Evolutionary conservation across 92 coral and sea anemone species (phyloP).

Genomic region (Metridium senile): DNA sequence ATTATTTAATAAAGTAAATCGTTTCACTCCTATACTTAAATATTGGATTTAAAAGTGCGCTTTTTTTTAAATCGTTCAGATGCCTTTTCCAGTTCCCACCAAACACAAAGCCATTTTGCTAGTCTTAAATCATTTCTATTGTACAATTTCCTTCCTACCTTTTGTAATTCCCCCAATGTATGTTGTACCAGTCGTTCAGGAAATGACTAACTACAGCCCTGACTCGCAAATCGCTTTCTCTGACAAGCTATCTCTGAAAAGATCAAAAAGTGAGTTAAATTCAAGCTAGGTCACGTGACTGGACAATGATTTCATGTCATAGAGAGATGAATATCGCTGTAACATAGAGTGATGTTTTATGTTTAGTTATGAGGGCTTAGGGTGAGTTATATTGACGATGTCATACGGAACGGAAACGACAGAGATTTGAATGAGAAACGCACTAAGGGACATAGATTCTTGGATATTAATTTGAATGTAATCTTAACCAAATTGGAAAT

Average conservation of each 20-base stretch:
- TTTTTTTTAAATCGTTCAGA: no score
- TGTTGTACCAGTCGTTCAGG: no score
- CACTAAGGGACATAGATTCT: not conserved
- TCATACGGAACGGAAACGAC: not conserved
- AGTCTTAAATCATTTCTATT: no score
- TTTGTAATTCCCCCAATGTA: no score
- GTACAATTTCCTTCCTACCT: no score
- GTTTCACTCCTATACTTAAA: no score
- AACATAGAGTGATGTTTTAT: not conserved
- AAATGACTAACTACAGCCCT: not conserved
- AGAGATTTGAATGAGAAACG: not conserved
- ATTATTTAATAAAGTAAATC: no score
- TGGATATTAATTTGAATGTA: not conserved
- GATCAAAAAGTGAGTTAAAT: not conserved
- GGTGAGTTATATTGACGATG: not conserved
- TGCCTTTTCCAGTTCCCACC: no score
- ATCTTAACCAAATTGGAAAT: not conserved
- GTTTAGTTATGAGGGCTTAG: conserved; percentile 5
- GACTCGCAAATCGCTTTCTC: not conserved
- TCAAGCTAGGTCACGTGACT: conserved; percentile 6
- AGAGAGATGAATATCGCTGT: not conserved
- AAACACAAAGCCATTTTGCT: no score
- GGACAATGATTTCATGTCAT: not conserved
- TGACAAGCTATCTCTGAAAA: not conserved
- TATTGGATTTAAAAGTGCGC: no score